Conservation (phyloP, 2,797 vertebrate species). For the Chanos chanos region DNA sequence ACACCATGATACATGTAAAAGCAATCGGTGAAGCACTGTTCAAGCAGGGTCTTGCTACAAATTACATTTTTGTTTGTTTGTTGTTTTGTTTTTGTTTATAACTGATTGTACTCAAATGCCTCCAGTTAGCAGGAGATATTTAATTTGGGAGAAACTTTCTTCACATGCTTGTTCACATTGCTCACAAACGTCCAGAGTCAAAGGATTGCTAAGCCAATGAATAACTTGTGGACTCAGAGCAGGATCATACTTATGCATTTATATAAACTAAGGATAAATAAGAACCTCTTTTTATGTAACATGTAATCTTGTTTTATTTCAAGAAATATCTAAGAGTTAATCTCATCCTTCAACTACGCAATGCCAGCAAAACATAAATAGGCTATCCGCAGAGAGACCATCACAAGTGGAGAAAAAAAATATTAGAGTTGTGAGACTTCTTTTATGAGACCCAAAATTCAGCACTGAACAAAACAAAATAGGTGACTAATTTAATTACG, state of each 20-base stretch:
- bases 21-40: too few relatives aligned
- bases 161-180: neutral
- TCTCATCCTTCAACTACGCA: too few relatives aligned
- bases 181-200: neutral
- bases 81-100: neutral
- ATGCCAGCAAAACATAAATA: too few relatives aligned
- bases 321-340: too few relatives aligned
- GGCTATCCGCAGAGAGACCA: neutral
- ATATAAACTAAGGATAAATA: neutral
- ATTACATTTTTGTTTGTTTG: neutral
- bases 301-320: too few relatives aligned
- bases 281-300: too few relatives aligned
- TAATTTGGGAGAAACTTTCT: neutral
- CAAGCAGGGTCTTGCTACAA: too few relatives aligned
- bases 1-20: too few relatives aligned
- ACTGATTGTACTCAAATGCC: neutral
- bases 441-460: too few relatives aligned
- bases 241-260: neutral
- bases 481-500: too few relatives aligned
- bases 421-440: too few relatives aligned
- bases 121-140: neutral
- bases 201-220: conserved; percentile 15
- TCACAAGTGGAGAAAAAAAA: neutral
- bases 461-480: too few relatives aligned
- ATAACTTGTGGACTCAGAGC: conserved; percentile 11